phyloP scores from a whole-genome alignment of 2,797 vertebrate species.

The Xenentodon cancila region DNA sequence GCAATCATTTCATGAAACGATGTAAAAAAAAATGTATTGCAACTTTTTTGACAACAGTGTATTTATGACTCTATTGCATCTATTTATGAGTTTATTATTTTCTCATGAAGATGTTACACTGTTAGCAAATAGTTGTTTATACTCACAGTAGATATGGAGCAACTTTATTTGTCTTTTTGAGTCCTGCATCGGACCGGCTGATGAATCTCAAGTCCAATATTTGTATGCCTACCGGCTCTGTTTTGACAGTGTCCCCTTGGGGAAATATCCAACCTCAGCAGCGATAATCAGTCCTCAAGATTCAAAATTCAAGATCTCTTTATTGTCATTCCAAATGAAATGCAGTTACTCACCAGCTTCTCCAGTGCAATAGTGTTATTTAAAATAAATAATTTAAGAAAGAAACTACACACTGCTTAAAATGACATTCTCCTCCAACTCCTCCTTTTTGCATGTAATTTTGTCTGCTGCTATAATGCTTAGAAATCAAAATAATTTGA shows the following conservation, averaged over 20 bases:
- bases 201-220: conserved; percentile 7
- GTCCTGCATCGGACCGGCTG: not conserved
- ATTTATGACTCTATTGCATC: too few relatives aligned
- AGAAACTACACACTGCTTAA: too few relatives aligned
- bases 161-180: conserved; percentile 13
- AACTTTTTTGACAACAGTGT: too few relatives aligned
- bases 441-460: not conserved
- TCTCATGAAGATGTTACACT: not conserved
- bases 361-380: too few relatives aligned
- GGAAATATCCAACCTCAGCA: conserved; percentile 14
- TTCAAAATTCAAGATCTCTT: too few relatives aligned
- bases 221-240: not conserved
- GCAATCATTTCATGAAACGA: too few relatives aligned
- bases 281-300: not conserved
- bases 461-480: conserved; percentile 1
- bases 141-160: not conserved
- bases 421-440: too few relatives aligned
- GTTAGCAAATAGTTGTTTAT: conserved; percentile 3
- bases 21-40: too few relatives aligned
- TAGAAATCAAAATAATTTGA: not conserved
- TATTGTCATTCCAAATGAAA: too few relatives aligned
- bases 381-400: too few relatives aligned
- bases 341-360: too few relatives aligned
- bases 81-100: too few relatives aligned
- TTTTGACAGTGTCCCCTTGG: conserved; percentile 5